Evolutionary conservation across 35 echinoderm and acorn worm genomes (phyloP).

Genomic region (Heliocidaris tuberculata): DNA sequence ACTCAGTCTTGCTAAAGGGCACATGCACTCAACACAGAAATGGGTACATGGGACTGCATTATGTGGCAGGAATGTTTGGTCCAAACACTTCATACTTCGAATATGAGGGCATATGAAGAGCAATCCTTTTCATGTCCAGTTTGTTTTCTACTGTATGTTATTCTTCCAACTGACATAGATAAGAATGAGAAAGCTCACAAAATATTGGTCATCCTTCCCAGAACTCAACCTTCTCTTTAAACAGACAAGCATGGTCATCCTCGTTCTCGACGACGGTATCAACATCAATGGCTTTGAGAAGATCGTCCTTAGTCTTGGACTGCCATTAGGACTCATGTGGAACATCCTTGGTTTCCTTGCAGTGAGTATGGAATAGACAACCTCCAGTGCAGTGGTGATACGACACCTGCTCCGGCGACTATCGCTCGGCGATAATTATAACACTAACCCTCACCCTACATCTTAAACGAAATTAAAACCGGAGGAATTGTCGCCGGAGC

Average conservation of each 20-base stretch:
- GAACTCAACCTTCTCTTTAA: not conserved
- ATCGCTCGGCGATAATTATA: not conserved
- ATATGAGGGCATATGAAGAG: no score
- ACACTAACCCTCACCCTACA: not conserved
- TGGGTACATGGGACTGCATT: no score
- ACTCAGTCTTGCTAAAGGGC: no score
- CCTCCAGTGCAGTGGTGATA: not conserved
- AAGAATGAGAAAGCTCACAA: no score
- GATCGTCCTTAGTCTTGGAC: conserved; percentile 63
- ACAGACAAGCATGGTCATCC: conserved; percentile 81
- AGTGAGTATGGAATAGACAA: conserved; percentile 52
- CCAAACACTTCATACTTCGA: no score
- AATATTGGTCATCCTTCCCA: no score
- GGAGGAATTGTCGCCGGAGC: no score
- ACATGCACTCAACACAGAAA: no score
- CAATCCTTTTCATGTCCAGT: no score
- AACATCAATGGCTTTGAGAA: conserved; percentile 60
- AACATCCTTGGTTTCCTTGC: conserved; percentile 73
- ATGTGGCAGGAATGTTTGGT: no score
- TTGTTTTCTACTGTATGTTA: no score
- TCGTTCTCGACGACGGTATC: conserved; percentile 72
- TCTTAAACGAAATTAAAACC: not conserved
- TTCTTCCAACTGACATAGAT: no score
- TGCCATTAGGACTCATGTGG: conserved; percentile 75
- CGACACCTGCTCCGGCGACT: not conserved